Evolutionary conservation across 92 coral and sea anemone genomes (phyloP), one percentile per base, ranked within the genome.

Genomic region (Actinernus sp.): DNA sequence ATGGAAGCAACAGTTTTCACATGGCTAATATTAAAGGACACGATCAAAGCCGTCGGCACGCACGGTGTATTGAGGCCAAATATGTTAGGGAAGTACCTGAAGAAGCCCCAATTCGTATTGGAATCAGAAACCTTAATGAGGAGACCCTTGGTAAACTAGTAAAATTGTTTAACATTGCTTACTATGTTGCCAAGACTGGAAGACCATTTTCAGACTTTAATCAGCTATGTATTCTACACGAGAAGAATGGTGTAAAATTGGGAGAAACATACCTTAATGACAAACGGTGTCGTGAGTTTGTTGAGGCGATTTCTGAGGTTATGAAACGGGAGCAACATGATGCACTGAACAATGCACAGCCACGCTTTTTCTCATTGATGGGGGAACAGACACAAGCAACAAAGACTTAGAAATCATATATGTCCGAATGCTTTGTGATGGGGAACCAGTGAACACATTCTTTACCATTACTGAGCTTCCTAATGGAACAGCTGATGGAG

Each of bases 371-470:
- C 52, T 40, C 25, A 74, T 46, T 12, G 83, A 75, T 75, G 48
- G 83, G 29, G 69, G 81, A 51, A 74, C 74, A 23, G 81, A 75
- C 56, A 30, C 75, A 54, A 63, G 79, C 21, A 62, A 39, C 55
- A 71, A 63, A 30, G 79, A 71, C 9, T 62, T 58, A 47, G 76
- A 75, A 57, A 23, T 75, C 16, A 53, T 64, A 4, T 63, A 74
- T 61, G 63, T 48, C 31, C 32, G 58, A 19, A 46, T 62, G 55
- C 71, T 72, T 19, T 41, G 59, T 33, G 50, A 72, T 47, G 80
- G 80, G 24, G 49, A 72, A 49, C 55, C 59, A 30, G 17, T 57
- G 13, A 58, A 50, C 34, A 61, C 29, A 53, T 73, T 49, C 30
- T 55, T 73, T 36, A 75, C 32, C n/a, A 63, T 65, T 46, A 48